Evolutionary conservation across 2,797 vertebrate species (phyloP).

Genomic region (Denticeps clupeoides): DNA sequence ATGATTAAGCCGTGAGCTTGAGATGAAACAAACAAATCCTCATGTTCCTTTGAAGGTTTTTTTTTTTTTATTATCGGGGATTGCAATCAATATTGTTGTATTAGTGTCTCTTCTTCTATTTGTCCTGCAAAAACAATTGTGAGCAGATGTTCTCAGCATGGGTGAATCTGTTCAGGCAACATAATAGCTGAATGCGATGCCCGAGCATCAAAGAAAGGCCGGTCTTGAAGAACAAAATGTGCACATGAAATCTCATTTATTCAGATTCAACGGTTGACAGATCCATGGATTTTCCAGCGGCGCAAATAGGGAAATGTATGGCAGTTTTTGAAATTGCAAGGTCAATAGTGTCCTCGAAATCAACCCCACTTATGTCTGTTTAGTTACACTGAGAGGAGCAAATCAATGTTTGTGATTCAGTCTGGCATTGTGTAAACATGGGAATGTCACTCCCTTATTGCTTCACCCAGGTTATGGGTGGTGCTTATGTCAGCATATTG

Average conservation of each 20-base stretch:
- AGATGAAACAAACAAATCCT: slow-evolving; percentile 1
- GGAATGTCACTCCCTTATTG: slow-evolving; percentile 11
- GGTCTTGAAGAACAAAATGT: no score
- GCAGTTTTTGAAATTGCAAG: background rate
- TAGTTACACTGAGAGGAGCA: no score
- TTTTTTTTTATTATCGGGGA: no score
- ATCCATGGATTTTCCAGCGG: background rate
- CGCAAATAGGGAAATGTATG: background rate
- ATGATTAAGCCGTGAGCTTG: background rate
- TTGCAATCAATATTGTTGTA: background rate
- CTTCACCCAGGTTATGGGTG: slow-evolving; percentile 9
- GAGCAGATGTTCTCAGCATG: no score
- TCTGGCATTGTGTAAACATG: slow-evolving; percentile 6
- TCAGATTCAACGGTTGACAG: no score
- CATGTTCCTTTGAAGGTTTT: background rate
- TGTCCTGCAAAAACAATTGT: no score
- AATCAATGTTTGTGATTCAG: slow-evolving; percentile 18
- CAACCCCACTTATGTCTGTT: no score
- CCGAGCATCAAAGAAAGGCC: no score
- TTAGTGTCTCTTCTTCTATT: background rate
- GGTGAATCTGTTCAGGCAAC: no score
- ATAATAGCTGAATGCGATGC: no score
- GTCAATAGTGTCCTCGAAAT: background rate
- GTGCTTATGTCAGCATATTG: slow-evolving; percentile 5
- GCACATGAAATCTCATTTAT: no score